Evolutionary conservation across 2,113 vertebrate species (phyloP).

Genomic region (Pitta sordida): DNA sequence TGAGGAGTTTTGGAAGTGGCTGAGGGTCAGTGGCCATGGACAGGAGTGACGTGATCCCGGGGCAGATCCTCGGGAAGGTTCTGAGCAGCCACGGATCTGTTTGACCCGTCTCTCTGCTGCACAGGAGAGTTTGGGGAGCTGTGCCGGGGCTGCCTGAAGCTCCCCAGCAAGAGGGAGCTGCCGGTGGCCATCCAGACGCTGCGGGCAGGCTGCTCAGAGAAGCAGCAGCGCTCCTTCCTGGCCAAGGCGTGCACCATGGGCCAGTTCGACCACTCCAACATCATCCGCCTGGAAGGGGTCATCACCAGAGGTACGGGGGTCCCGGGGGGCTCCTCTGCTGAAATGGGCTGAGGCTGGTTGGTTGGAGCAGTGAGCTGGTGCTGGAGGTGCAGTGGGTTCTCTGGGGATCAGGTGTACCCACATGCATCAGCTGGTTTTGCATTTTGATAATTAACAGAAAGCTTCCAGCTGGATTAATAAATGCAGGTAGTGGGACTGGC

Average conservation of each 20-base stretch:
- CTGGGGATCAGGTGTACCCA: neutral
- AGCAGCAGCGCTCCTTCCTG: constrained; percentile 85
- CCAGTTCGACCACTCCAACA: constrained; percentile 92
- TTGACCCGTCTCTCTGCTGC: neutral
- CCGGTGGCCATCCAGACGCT: constrained; percentile 88
- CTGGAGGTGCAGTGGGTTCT: neutral
- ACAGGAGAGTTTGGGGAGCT: constrained; percentile 90
- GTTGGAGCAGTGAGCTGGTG: accelerated
- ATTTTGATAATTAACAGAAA: neutral
- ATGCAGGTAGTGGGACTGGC: neutral
- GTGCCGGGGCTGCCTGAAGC: constrained; percentile 87
- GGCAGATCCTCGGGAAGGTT: neutral
- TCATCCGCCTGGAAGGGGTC: constrained; percentile 91
- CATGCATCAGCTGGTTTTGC: neutral
- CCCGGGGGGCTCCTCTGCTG: too few species aligned
- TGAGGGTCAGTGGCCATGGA: neutral
- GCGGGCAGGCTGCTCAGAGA: constrained; percentile 82
- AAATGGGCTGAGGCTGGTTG: accelerated
- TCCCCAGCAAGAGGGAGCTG: constrained; percentile 90
- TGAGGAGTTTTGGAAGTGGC: neutral
- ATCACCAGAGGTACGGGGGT: constrained; percentile 83
- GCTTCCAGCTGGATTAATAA: neutral
- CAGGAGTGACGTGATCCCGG: too few species aligned
- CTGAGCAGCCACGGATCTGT: accelerated
- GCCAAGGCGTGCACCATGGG: constrained; percentile 89